Percentiles rank a stretch among this genome's conserved stretches.
Evolutionary conservation across 2,113 vertebrate species (phyloP).

Genomic region (Sorex araneus): DNA sequence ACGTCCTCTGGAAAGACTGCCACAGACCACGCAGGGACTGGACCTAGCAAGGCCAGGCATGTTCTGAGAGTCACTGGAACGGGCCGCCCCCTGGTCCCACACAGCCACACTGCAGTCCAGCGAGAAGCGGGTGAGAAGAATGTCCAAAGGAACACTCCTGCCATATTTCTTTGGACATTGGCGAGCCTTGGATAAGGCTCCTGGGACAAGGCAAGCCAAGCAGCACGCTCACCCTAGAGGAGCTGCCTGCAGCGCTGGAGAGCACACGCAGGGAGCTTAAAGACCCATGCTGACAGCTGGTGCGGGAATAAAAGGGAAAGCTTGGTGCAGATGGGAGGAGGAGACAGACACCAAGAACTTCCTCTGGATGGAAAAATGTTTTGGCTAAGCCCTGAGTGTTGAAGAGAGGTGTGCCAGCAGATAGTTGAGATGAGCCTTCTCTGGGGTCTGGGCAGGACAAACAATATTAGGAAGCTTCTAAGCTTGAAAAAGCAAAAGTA

Average conservation of each 20-base stretch:
- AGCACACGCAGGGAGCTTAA: neutral
- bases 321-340: neutral
- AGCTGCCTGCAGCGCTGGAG: neutral
- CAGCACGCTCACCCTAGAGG: neutral
- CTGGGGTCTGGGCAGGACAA: neutral
- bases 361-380: neutral
- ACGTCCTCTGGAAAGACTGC: neutral
- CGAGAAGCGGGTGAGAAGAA: neutral
- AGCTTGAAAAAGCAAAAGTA: neutral
- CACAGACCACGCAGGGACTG: neutral
- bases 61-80: neutral
- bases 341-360: neutral
- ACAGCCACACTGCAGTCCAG: neutral
- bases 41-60: neutral
- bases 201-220: conserved; percentile 61
- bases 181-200: neutral
- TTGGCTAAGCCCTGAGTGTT: neutral
- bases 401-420: neutral
- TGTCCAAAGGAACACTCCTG: no score
- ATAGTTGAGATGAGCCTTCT: neutral
- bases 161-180: neutral
- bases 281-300: neutral
- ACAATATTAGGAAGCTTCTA: neutral
- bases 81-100: neutral
- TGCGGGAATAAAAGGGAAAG: neutral